Base-by-base conservation (phyloP, 2,888 invertebrate species). In the Caenorhabditis zanzibari region DNA sequence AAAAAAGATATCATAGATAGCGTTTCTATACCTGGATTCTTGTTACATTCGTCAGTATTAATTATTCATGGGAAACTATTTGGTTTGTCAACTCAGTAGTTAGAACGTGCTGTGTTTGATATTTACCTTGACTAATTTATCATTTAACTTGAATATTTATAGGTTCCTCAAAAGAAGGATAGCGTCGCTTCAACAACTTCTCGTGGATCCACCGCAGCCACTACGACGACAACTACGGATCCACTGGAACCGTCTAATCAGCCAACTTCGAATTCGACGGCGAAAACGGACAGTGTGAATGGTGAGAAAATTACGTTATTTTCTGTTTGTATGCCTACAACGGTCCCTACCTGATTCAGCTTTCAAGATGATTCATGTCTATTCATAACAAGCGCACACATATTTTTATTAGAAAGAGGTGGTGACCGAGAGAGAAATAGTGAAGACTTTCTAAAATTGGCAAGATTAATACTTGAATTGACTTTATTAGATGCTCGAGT, bases 161-260 rank as follows among this genome's bases (percentile, higher is more conserved):
- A 56, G 61, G 56, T 75, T n/a, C 58, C 58, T 12, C 58, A 71
- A 44, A 71, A 71, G 58, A 71, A 71, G 44, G 71, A 71, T 19
- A 71, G 71, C 19, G 32, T 56, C 14, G 14, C 71, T 7, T 71
- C 71, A 47, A 58, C 58, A 44, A 58, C 71, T 5, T 68, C 68
- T 44, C 71, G 71, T 26, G 71, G 71, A 56, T 56, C 58, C 4
- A 38, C n/a, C 12, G 44, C 58, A 6, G 16, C 41, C 6, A 26
- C 58, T 19, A 32, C 47, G 19, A 58, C 71, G 14, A 41, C 32
- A 2, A 14, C 44, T 10, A 16, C 71, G 4, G 58, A 69, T 14
- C 38, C 69, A 2, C 5, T 41, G 44, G 69, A 69, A 12, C 41
- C 69, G 9, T 19, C 52, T 10, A 63, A n/a, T 28, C 49, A 49